A percentile compares a stretch with the other conserved stretches of the same genome.
These are phyloP conservation scores for Crypturellus undulatus DNA, from an alignment of 2,113 vertebrate species.

Conservation along the genomic window DNA sequence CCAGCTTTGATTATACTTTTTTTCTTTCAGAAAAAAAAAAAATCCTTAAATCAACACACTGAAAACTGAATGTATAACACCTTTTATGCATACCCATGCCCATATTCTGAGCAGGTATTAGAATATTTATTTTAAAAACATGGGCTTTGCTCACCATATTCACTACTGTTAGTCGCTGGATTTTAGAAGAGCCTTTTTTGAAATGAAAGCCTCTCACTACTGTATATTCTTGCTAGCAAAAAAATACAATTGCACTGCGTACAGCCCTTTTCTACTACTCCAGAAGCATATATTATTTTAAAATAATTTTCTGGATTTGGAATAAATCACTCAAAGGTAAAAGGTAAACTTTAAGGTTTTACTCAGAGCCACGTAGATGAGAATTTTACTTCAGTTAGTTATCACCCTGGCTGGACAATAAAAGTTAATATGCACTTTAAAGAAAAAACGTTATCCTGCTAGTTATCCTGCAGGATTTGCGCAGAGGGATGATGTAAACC, in stretches of 20 bases:
- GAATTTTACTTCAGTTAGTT: neutral
- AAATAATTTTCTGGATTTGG: neutral
- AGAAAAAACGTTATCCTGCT: neutral
- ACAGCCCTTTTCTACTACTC: neutral
- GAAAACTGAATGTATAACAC: conserved; percentile 24
- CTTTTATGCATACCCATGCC: neutral
- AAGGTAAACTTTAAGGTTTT: neutral
- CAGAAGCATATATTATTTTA: neutral
- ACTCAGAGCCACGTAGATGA: neutral
- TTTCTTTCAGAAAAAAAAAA: neutral
- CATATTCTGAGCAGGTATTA: conserved; percentile 35
- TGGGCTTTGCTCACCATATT: conserved; percentile 37
- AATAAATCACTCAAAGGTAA: neutral
- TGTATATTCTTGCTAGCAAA: conserved; percentile 24
- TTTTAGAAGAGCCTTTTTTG: conserved; percentile 49
- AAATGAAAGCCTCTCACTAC: conserved; percentile 46
- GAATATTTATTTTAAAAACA: conserved; percentile 73
- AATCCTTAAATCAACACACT: neutral
- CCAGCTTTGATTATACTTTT: conserved; percentile 26
- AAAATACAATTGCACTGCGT: conserved; percentile 41
- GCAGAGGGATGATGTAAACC: neutral
- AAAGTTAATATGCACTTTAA: neutral
- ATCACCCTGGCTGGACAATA: neutral
- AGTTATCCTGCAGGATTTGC: conserved; percentile 11
- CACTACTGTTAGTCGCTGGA: conserved; percentile 42